Percentiles rank a stretch among this genome's conserved stretches.
Evolutionary conservation across 2,888 invertebrate species (phyloP).

Genomic region (Dryomyza anilis): DNA sequence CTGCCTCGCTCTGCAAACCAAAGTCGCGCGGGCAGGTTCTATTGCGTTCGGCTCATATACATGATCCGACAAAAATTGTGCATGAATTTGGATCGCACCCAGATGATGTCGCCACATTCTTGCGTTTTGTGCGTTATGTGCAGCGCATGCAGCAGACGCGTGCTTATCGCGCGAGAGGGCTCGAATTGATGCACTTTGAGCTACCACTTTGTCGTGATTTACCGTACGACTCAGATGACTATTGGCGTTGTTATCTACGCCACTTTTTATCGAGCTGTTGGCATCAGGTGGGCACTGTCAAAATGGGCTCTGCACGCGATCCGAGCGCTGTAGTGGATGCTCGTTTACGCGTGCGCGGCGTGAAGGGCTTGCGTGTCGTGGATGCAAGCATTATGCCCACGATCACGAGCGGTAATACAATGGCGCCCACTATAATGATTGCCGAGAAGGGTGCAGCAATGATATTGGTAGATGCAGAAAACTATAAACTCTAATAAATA

Average conservation of each 20-base stretch:
- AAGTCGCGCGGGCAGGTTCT: conserved; percentile 62
- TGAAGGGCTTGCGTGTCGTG: conserved; percentile 72
- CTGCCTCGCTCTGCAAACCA: conserved; percentile 53
- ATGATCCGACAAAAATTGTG: conserved; percentile 64
- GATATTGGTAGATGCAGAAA: too few relatives aligned
- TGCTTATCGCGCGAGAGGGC: too few relatives aligned
- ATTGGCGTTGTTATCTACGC: conserved; percentile 76
- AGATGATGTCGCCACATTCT: conserved; percentile 58
- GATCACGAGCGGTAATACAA: conserved; percentile 80
- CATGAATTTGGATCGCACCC: conserved; percentile 65
- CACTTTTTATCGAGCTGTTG: conserved; percentile 81
- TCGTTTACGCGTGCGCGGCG: conserved; percentile 71
- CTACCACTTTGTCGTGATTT: too few relatives aligned
- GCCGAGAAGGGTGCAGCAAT: conserved; percentile 83
- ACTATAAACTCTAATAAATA: too few relatives aligned
- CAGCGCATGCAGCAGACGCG: conserved; percentile 60
- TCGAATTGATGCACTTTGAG: too few relatives aligned
- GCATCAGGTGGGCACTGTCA: conserved; percentile 81
- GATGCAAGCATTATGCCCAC: conserved; percentile 85
- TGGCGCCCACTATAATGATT: conserved; percentile 83
- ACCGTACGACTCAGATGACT: conserved; percentile 72
- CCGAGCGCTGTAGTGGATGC: conserved; percentile 73
- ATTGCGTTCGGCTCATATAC: conserved; percentile 63
- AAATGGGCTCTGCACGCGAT: conserved; percentile 73
- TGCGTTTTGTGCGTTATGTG: conserved; percentile 54